Evolutionary conservation across 1,140 invertebrate genomes (phyloP), one percentile per base, ranked within the genome.

Genomic region (Lepidurus arcticus): DNA sequence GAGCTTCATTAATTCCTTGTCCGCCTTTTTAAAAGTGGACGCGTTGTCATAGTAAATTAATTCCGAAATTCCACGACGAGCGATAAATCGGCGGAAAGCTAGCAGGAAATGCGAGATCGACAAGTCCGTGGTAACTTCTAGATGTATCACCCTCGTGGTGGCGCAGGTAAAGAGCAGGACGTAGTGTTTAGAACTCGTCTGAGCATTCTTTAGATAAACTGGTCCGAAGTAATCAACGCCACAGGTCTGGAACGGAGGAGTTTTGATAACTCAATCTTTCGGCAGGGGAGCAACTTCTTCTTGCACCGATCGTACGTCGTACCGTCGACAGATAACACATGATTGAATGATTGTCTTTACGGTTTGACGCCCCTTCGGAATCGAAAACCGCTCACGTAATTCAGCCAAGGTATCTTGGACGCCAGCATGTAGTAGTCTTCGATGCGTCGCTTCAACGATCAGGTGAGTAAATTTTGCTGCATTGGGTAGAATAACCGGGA

Each of bases 21-120:
- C 77, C 16, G 82, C 76, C 9, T 34, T 16, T 13, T 80, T 78
- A 73, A 85, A 84, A 45, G 83, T 83, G 16, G 76, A 83, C 0
- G 82, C 84, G 76, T 83, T 82, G 78, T 86, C 84, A 13, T 81
- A 82, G 73, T 80, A 83, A 8, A 85, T 11, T 24, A 81, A 73
- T 1, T 73, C 74, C 53, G 81, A 81, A 26, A 80, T 44, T 24
- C 83, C 84, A 74, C 83, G 78, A 79, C 82, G 26, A 7, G 83
- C 82, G 26, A 85, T 80, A 77, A 86, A 85, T 24, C 73, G 78
- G 79, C 79, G 78, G 1, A 84, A 75, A 10, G 79, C 75, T 13
- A 74, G 45, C 13, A 83, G 24, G 53, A 83, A 82, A 3, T 45
- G 47, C 3, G 44, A 73, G 5, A 82, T 80, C 11, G 21, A 76